A percentile compares a stretch with the other conserved stretches of the same genome.
These are phyloP conservation scores for Camptogramma bilineatum DNA, from an alignment of 2,888 invertebrate genomes.

Conservation along the genomic window DNA sequence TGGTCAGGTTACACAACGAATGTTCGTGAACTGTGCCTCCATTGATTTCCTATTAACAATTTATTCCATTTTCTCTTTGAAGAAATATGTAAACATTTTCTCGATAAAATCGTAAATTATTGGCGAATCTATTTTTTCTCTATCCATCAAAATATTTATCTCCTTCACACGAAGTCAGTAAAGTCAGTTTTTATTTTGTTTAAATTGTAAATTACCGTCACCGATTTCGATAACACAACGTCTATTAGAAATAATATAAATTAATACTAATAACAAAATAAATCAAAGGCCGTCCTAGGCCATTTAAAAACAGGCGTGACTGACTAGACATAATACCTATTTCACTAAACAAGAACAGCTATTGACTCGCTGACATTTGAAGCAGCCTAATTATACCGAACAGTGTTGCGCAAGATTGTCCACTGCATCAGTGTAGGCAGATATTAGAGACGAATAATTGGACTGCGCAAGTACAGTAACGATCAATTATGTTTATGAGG, in stretches of 20 bases:
- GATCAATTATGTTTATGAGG: conserved; percentile 60
- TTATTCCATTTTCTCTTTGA: not conserved
- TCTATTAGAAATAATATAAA: not conserved
- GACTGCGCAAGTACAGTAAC: conserved; percentile 50
- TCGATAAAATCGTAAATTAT: too few relatives aligned
- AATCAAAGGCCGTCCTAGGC: not conserved
- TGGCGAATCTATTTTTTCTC: too few relatives aligned
- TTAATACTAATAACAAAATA: not conserved
- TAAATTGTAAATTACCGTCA: too few relatives aligned
- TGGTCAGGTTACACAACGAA: not conserved
- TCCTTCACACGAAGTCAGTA: too few relatives aligned
- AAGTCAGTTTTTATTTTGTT: too few relatives aligned
- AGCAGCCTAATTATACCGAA: conserved; percentile 62
- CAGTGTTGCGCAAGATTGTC: conserved; percentile 57
- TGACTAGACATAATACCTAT: conserved; percentile 1
- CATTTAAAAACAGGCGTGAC: not conserved
- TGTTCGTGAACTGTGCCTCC: not conserved
- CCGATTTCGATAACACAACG: too few relatives aligned
- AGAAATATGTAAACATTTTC: too few relatives aligned
- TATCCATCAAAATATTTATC: too few relatives aligned
- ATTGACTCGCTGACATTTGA: conserved; percentile 66
- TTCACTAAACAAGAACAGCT: conserved; percentile 47
- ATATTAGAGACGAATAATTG: conserved; percentile 58
- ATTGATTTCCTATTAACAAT: not conserved
- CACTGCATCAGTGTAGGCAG: conserved; percentile 55